phyloP scores from a whole-genome alignment of 1,140 invertebrate genomes.

The Mercenaria mercenaria region DNA sequence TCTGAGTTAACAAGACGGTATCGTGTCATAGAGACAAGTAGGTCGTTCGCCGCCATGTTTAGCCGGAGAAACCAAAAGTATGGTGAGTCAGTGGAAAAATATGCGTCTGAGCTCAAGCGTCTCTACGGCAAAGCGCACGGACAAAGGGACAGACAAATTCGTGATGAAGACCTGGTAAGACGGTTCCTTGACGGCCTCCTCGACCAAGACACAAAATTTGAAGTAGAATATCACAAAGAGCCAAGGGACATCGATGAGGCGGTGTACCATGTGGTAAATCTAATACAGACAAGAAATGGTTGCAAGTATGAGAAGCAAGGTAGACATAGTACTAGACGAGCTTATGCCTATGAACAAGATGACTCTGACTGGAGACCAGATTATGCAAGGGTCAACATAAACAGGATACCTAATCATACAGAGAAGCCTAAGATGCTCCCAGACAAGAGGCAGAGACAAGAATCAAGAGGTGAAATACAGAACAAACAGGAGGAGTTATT shows the following conservation, averaged over 20 bases:
- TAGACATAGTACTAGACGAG: background rate
- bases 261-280: too few relatives aligned
- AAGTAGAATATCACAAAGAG: too few relatives aligned
- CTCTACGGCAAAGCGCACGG: slow-evolving; percentile 14
- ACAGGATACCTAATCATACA: background rate
- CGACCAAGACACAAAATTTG: background rate
- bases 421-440: background rate
- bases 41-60: slow-evolving; percentile 4
- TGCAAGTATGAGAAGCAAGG: background rate
- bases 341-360: background rate
- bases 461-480: background rate
- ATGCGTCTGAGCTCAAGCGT: background rate
- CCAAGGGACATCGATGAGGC: slow-evolving; percentile 2
- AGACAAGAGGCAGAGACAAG: background rate
- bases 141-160: background rate
- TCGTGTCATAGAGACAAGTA: slow-evolving; percentile 24
- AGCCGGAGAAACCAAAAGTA: background rate
- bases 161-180: too few relatives aligned
- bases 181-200: background rate
- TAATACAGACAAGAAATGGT: too few relatives aligned
- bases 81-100: slow-evolving; percentile 11
- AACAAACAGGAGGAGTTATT: too few relatives aligned
- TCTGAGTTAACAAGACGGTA: too few relatives aligned
- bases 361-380: background rate
- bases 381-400: background rate